Conservation (phyloP, 2,113 vertebrate species). For the Macaca nemestrina region DNA sequence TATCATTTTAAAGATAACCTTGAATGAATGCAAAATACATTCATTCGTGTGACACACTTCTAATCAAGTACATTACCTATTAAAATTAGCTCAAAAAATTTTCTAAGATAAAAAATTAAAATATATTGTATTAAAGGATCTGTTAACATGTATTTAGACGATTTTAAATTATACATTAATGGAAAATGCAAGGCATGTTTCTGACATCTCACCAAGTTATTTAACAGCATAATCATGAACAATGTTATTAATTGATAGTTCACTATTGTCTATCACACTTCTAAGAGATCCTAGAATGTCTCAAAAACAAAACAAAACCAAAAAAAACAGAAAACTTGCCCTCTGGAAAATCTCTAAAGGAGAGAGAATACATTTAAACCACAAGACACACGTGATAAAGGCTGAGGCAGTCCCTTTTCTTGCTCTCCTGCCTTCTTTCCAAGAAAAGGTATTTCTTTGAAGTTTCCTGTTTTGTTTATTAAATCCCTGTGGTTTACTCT, state of each 20-base stretch:
- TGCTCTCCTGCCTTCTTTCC: background rate
- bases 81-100: constrained; percentile 51
- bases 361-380: background rate
- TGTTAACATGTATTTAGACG: constrained; percentile 49
- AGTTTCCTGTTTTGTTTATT: constrained; percentile 20
- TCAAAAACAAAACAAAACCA: background rate
- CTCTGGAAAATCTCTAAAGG: constrained; percentile 26
- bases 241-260: background rate
- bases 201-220: background rate
- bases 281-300: background rate
- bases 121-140: constrained; percentile 41
- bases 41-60: constrained; percentile 26
- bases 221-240: constrained; percentile 17
- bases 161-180: constrained; percentile 43
- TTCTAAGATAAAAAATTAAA: constrained; percentile 56
- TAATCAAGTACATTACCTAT: constrained; percentile 55
- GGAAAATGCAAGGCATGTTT: constrained; percentile 25
- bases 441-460: background rate
- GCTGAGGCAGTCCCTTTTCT: background rate
- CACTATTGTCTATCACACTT: background rate
- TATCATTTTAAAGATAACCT: constrained; percentile 58
- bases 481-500: background rate
- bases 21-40: constrained; percentile 45
- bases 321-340: background rate
- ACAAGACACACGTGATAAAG: background rate